Conservation (phyloP, 2,888 invertebrate species). For the Drosophila eohydei region DNA sequence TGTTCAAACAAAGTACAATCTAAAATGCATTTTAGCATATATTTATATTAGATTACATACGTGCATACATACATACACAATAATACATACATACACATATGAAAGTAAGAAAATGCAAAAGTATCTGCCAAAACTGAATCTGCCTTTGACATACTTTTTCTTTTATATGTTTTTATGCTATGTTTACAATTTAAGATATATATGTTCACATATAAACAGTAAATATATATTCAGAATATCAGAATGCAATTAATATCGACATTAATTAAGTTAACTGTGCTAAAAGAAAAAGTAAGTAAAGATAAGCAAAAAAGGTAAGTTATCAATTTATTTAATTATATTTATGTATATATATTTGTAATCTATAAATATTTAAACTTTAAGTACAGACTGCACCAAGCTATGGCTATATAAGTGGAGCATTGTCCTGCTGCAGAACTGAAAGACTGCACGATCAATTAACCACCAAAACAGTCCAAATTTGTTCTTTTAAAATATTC, state of each 20-base stretch:
- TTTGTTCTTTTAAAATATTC: conserved; percentile 1
- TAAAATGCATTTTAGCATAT: conserved; percentile 1
- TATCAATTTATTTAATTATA: too few relatives aligned
- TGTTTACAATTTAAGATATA: not conserved
- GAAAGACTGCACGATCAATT: not conserved
- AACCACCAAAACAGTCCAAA: not conserved
- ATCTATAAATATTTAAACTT: not conserved
- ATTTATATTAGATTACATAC: not conserved
- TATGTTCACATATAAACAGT: not conserved
- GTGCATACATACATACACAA: not conserved
- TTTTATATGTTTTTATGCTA: not conserved
- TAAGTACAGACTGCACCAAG: not conserved
- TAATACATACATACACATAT: not conserved
- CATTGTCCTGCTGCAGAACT: not conserved
- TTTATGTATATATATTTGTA: too few relatives aligned
- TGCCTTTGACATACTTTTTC: conserved; percentile 9
- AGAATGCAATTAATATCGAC: not conserved
- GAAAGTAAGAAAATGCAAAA: conserved; percentile 8
- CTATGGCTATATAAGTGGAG: too few relatives aligned
- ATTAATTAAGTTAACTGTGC: not conserved
- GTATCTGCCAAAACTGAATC: not conserved
- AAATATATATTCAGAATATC: not conserved
- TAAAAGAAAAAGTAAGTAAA: not conserved
- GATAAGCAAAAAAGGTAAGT: too few relatives aligned
- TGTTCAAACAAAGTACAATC: conserved; percentile 5